phyloP scores from a whole-genome alignment of 1,140 invertebrate genomes.

The Drosophila melanica region DNA sequence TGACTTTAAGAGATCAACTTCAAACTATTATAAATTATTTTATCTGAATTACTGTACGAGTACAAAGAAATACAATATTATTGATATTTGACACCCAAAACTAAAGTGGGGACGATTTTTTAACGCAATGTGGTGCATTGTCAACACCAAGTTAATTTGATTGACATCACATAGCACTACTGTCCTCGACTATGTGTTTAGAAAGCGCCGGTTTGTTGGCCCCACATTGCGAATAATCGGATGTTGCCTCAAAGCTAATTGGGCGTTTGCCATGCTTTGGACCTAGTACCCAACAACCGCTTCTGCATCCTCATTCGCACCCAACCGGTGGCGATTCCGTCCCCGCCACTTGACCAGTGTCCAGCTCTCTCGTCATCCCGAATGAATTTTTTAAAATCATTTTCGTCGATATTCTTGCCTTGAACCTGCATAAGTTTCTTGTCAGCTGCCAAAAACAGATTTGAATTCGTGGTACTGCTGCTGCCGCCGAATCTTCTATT shows the following conservation, averaged over 20 bases:
- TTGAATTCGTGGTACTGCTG: slow-evolving; percentile 13
- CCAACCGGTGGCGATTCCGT: too few species aligned
- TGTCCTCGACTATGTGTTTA: background rate
- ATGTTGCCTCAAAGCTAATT: slow-evolving; percentile 59
- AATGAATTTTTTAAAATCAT: background rate
- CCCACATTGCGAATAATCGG: slow-evolving; percentile 1
- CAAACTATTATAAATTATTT: background rate
- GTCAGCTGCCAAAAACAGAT: slow-evolving; percentile 31
- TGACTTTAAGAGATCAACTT: background rate
- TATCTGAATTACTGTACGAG: background rate
- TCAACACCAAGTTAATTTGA: background rate
- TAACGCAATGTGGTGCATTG: background rate
- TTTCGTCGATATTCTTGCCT: slow-evolving; percentile 37
- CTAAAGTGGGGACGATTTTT: too few species aligned
- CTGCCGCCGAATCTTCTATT: background rate
- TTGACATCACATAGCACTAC: background rate
- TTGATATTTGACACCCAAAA: too few species aligned
- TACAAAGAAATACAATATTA: too few species aligned
- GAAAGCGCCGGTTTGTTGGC: slow-evolving; percentile 40
- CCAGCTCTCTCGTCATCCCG: slow-evolving; percentile 10
- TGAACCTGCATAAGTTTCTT: slow-evolving; percentile 52
- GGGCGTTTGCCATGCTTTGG: slow-evolving; percentile 47
- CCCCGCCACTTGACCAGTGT: slow-evolving; percentile 18
- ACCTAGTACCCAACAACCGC: slow-evolving; percentile 11
- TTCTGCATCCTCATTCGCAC: background rate